Conservation (phyloP, 2,797 vertebrate species). For the Sus cebifrons region DNA sequence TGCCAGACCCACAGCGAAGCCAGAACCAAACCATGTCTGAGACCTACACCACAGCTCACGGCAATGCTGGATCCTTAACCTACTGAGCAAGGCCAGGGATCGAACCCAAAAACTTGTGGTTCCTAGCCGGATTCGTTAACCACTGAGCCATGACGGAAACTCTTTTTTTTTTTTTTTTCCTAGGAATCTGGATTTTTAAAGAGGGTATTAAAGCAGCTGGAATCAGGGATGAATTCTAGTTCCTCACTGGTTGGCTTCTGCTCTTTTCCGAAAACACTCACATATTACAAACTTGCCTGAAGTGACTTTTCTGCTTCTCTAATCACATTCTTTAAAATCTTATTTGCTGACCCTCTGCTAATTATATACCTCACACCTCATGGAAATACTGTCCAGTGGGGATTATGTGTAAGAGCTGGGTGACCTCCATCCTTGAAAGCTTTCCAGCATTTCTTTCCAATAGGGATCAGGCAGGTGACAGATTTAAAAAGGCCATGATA, state of each 20-base stretch:
- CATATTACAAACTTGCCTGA: constrained; percentile 65
- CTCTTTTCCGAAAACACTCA: not conserved
- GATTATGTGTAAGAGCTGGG: constrained; percentile 76
- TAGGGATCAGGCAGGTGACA: constrained; percentile 51
- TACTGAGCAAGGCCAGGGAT: too few relatives aligned
- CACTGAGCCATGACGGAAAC: too few relatives aligned
- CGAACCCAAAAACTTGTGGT: too few relatives aligned
- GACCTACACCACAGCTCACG: too few relatives aligned
- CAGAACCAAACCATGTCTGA: too few relatives aligned
- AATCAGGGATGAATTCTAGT: not conserved
- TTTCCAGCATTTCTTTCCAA: constrained; percentile 83
- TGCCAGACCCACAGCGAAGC: too few relatives aligned
- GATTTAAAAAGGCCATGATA: not conserved
- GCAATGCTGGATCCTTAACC: too few relatives aligned
- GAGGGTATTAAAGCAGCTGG: not conserved
- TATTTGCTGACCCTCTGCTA: constrained; percentile 82
- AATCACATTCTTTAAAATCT: constrained; percentile 75
- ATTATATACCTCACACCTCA: constrained; percentile 87
- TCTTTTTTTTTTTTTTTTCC: too few relatives aligned
- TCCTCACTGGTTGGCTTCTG: not conserved
- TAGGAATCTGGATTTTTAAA: not conserved
- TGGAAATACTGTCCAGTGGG: constrained; percentile 88
- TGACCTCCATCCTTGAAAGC: constrained; percentile 88
- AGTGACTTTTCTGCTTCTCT: constrained; percentile 56
- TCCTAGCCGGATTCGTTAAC: too few relatives aligned